Percentiles rank a stretch among this genome's conserved stretches.
These are phyloP conservation scores for Spicauda simplicius DNA, from an alignment of 2,888 invertebrate genomes.

Conservation along the genomic window DNA sequence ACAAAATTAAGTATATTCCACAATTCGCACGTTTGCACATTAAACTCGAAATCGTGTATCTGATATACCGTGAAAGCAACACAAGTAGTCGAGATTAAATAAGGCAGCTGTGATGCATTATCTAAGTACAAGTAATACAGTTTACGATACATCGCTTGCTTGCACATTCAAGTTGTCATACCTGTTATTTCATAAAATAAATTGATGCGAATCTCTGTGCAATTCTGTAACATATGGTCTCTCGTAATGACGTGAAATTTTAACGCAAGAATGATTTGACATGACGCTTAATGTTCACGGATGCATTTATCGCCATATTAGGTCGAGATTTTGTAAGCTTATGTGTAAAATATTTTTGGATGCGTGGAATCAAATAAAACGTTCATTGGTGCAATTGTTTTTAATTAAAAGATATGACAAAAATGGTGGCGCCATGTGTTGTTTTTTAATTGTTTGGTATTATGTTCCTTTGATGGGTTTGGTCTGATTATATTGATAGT, in stretches of 20 bases:
- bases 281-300: slow-evolving; percentile 27
- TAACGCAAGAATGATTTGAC: slow-evolving; percentile 34
- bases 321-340: slow-evolving; percentile 11
- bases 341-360: background rate
- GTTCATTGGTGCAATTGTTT: too few relatives aligned
- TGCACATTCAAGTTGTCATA: slow-evolving; percentile 23
- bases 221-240: slow-evolving; percentile 31
- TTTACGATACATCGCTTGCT: background rate
- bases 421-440: background rate
- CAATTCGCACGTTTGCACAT: background rate
- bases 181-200: slow-evolving; percentile 27
- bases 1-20: background rate
- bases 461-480: too few relatives aligned
- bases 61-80: background rate
- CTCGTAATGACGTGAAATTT: slow-evolving; percentile 35
- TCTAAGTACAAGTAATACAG: slow-evolving; percentile 6
- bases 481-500: too few relatives aligned
- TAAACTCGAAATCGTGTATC: background rate
- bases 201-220: slow-evolving; percentile 32
- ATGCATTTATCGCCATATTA: slow-evolving; percentile 25
- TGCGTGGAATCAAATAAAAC: background rate
- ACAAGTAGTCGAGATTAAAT: slow-evolving; percentile 1
- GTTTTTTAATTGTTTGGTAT: background rate
- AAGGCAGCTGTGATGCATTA: slow-evolving; percentile 7
- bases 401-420: background rate